These are phyloP conservation scores for Agrochola lota DNA, from an alignment of 2,888 invertebrate species.

Conservation along the genomic window DNA sequence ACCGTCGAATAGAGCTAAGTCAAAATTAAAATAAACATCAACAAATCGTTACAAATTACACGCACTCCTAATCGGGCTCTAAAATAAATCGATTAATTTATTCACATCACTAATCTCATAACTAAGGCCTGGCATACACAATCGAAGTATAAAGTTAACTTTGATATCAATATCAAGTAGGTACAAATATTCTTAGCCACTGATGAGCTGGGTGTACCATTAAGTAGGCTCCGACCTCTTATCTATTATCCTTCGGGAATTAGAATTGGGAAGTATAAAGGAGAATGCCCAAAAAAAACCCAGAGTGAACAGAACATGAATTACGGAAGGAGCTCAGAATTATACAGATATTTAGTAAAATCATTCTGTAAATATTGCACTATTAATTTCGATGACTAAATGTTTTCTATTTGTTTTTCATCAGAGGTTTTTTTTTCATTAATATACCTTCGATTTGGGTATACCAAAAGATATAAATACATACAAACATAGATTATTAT, in stretches of 20 bases:
- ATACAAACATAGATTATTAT: too few relatives aligned
- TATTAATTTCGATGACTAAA: too few relatives aligned
- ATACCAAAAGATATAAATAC: too few relatives aligned
- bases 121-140: conserved; percentile 38
- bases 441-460: too few relatives aligned
- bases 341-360: too few relatives aligned
- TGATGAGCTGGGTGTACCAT: neutral
- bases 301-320: too few relatives aligned
- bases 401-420: too few relatives aligned
- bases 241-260: neutral
- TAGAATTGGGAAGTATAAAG: too few relatives aligned
- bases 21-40: conserved; percentile 44
- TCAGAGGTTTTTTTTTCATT: too few relatives aligned
- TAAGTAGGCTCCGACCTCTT: neutral
- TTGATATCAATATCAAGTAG: neutral
- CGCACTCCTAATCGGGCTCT: conserved; percentile 47
- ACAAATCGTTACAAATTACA: conserved; percentile 60
- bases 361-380: too few relatives aligned
- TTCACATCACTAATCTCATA: conserved; percentile 58
- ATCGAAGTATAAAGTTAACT: neutral
- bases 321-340: too few relatives aligned
- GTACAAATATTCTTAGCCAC: neutral
- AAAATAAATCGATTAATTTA: conserved; percentile 63
- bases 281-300: too few relatives aligned
- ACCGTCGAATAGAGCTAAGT: neutral